These are phyloP conservation scores for Datnioides undecimradiatus DNA, from an alignment of 2,113 vertebrate genomes.

Conservation along the genomic window DNA sequence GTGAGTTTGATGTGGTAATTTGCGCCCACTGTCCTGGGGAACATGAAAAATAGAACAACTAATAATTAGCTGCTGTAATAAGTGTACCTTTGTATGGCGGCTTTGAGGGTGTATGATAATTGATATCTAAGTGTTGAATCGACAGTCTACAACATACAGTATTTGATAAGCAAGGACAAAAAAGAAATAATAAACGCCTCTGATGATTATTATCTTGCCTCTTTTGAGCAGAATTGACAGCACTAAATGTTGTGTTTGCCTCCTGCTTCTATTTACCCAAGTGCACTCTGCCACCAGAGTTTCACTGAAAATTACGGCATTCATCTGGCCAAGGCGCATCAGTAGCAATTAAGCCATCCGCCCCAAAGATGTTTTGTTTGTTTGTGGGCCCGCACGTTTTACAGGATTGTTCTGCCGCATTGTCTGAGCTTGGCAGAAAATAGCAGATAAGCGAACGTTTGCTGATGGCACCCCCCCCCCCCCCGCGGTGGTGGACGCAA, in stretches of 20 bases:
- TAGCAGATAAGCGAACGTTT: conserved; percentile 40
- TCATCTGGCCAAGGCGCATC: conserved; percentile 43
- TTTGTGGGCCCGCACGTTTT: conserved; percentile 36
- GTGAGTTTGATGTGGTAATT: conserved; percentile 21
- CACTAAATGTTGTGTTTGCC: conserved; percentile 23
- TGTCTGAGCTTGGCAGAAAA: conserved; percentile 53
- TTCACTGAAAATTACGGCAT: conserved; percentile 45
- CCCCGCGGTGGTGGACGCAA: conserved; percentile 39
- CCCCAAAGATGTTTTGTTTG: conserved; percentile 46
- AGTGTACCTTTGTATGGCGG: background rate
- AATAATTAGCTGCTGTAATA: conserved; percentile 29
- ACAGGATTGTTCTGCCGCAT: conserved; percentile 44
- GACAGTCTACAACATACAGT: conserved; percentile 11
- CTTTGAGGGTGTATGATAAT: conserved; percentile 15
- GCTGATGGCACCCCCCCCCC: conserved; percentile 53
- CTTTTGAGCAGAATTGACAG: conserved; percentile 27
- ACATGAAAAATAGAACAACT: conserved; percentile 20
- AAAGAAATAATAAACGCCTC: conserved; percentile 18
- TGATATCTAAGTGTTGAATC: conserved; percentile 7
- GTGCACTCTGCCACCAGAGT: conserved; percentile 22
- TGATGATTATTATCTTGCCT: conserved; percentile 13
- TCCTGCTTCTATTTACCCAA: conserved; percentile 33
- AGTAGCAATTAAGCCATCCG: conserved; percentile 67
- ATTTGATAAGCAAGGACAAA: conserved; percentile 27
- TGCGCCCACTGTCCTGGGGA: background rate